Conservation (phyloP, 2,888 invertebrate genomes). For the Heteromyza rotundicornis region DNA sequence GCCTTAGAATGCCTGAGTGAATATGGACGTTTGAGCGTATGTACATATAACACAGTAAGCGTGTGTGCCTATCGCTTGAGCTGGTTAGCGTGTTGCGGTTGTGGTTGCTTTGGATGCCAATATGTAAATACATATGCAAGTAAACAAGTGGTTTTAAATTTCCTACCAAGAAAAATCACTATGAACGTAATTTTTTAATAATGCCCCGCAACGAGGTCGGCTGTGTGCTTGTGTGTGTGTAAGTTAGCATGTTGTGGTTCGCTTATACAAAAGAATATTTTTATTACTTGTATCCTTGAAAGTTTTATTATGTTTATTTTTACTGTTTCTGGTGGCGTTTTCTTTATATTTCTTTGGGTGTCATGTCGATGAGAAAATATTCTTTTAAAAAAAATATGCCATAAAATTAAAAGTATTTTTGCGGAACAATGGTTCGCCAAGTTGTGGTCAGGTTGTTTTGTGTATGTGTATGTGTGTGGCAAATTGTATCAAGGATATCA, state of each 20-base stretch:
- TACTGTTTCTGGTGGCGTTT: constrained; percentile 5
- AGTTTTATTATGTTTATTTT: constrained; percentile 49
- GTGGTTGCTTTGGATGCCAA: not conserved
- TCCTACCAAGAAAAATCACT: not conserved
- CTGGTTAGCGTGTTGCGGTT: not conserved
- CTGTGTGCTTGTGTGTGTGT: constrained; percentile 2
- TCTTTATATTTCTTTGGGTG: not conserved
- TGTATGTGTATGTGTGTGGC: no score
- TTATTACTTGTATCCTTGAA: constrained; percentile 47
- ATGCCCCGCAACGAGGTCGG: not conserved
- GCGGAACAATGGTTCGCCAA: constrained; percentile 22
- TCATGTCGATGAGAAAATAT: not conserved
- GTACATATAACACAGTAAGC: not conserved
- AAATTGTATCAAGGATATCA: no score
- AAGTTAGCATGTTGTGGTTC: constrained; percentile 22
- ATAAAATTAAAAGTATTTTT: not conserved
- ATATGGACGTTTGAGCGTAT: not conserved
- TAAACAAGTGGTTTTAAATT: constrained; percentile 6
- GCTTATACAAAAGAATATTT: constrained; percentile 17
- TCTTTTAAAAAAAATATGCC: constrained; percentile 23
- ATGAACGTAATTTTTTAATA: constrained; percentile 2
- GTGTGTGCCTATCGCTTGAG: not conserved
- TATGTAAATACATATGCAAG: not conserved
- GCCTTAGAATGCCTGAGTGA: not conserved
- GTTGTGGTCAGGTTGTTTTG: constrained; percentile 31